Conservation (phyloP, 2,888 invertebrate genomes). For the Sphinx pinastri region DNA sequence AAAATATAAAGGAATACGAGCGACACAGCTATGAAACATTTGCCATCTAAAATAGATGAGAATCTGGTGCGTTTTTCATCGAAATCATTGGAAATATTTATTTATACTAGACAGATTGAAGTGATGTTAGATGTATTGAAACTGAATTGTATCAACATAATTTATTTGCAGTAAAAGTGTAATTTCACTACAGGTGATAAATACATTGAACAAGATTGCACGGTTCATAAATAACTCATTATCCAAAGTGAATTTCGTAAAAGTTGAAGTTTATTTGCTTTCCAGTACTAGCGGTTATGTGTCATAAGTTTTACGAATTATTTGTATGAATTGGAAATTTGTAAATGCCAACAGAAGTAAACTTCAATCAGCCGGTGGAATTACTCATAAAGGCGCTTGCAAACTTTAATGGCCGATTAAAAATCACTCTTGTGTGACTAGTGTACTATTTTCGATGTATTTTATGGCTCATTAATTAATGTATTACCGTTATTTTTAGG, state of each 20-base stretch:
- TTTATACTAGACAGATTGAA: conserved; percentile 20
- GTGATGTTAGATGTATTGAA: conserved; percentile 12
- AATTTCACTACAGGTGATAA: conserved; percentile 37
- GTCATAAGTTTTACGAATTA: not conserved
- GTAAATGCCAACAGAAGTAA: conserved; percentile 27
- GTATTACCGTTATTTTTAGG: conserved; percentile 46
- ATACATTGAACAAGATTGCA: conserved; percentile 40
- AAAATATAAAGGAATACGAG: conserved; percentile 28
- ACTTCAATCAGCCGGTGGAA: conserved; percentile 40
- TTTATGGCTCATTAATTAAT: conserved; percentile 61
- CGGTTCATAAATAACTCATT: conserved; percentile 40
- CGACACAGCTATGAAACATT: conserved; percentile 29
- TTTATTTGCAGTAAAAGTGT: conserved; percentile 36
- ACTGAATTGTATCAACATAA: conserved; percentile 33
- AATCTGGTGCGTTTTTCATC: conserved; percentile 28
- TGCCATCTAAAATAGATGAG: conserved; percentile 27
- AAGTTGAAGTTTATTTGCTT: conserved; percentile 31
- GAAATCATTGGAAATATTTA: conserved; percentile 27
- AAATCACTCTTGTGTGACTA: conserved; percentile 53
- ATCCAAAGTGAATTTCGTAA: conserved; percentile 36
- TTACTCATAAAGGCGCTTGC: conserved; percentile 46
- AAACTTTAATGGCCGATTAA: conserved; percentile 60
- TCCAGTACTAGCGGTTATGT: conserved; percentile 6
- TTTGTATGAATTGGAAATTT: conserved; percentile 17
- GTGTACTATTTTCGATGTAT: conserved; percentile 47